Evolutionary conservation across 2,797 vertebrate genomes (phyloP).

Genomic region (Chelon auratus): DNA sequence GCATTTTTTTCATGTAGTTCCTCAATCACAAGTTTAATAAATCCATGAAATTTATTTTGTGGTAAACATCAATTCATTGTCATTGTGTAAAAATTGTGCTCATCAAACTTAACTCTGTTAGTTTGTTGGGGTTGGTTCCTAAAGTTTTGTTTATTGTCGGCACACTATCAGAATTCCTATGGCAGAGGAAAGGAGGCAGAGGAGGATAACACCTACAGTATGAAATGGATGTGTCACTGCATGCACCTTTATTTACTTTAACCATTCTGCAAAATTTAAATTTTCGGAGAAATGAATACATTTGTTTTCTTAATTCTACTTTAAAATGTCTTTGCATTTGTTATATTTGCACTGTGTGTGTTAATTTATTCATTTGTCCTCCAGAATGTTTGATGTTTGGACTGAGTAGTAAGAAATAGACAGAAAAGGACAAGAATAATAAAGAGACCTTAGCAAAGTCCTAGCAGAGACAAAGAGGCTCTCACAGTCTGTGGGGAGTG

Average conservation of each 20-base stretch:
- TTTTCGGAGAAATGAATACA: not conserved
- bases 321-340: no score
- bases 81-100: not conserved
- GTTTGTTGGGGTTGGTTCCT: not conserved
- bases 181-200: slow-evolving; percentile 1
- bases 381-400: slow-evolving; percentile 37
- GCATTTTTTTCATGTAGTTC: slow-evolving; percentile 3
- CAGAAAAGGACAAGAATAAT: slow-evolving; percentile 56
- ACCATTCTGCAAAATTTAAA: not conserved
- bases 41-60: not conserved
- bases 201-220: not conserved
- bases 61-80: not conserved
- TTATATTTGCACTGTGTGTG: not conserved
- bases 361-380: slow-evolving; percentile 13
- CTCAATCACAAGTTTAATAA: slow-evolving; percentile 5
- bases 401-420: slow-evolving; percentile 46
- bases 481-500: slow-evolving; percentile 52
- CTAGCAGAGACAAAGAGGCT: slow-evolving; percentile 62
- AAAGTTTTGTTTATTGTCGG: not conserved
- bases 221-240: slow-evolving; percentile 9
- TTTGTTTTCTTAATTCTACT: no score
- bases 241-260: slow-evolving; percentile 1
- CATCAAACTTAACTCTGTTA: not conserved
- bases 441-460: slow-evolving; percentile 44
- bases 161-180: slow-evolving; percentile 2